Evolutionary conservation across 2,113 vertebrate genomes (phyloP), one percentile per base, ranked within the genome.

Genomic region (Benitochromis conjunctus): DNA sequence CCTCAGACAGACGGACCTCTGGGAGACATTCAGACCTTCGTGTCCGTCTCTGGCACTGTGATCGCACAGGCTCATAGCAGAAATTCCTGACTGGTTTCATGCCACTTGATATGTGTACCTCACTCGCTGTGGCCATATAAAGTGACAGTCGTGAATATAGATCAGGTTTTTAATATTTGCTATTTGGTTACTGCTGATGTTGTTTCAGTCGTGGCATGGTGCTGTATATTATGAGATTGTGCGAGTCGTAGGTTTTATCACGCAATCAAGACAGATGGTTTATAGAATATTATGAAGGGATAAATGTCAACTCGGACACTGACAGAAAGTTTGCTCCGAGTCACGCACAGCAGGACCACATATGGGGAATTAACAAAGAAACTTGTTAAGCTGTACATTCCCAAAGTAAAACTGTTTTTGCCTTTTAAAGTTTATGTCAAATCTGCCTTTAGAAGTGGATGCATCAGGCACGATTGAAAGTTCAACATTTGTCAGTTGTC

Each of bases 11-110:
- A 74, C 83, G 71, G 89, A 85, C 90, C 79, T 89, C 91, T 81
- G 91, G 79, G 91, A 92, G 86, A 87, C 92, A 91, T 86, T 89
- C 80, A 92, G 91, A 76, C 81, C 62, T 56, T 93, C 85, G 74
- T 88, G 82, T 94, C 87, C 84, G 88, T 89, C 83, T 79, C 88
- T 86, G 83, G 90, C 81, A 56, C 81, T 87, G 85, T 86, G 85
- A 92, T 94, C 92, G 85, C 80, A 43, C 80, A 71, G 92, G 80
- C 84, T 80, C 81, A 12, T 76, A 80, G 88, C 87, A 91, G 88
- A 85, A 85, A 94, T 92, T 91, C 85, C 88, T 66, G 66, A 84
- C 92, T 60, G 46, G 84, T 89, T 91, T 86, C 83, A 84, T 82
- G 92, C 78, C 85, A 94, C 88, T 48, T 60, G 91, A 94, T 94